phyloP scores from a whole-genome alignment of 2,888 invertebrate species.

The Psylliodes chrysocephalus region DNA sequence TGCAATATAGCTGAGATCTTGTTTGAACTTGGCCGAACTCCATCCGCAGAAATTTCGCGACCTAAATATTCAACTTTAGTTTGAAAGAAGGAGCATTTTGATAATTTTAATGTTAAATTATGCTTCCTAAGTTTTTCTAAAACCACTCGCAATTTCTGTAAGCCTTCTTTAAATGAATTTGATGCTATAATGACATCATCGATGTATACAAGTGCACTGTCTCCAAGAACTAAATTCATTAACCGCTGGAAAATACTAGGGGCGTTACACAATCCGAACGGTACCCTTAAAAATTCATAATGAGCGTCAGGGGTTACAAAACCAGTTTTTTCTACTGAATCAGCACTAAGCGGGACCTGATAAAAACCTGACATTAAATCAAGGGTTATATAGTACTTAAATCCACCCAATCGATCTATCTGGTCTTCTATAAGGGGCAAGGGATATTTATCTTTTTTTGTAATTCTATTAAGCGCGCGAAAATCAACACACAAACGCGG shows the following conservation, averaged over 20 bases:
- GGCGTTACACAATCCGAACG: not conserved
- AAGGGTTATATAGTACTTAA: constrained; percentile 28
- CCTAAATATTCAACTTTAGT: not conserved
- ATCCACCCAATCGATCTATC: constrained; percentile 16
- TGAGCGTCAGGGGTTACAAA: not conserved
- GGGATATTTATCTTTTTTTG: constrained; percentile 25
- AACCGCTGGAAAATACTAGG: not conserved
- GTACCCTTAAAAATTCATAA: not conserved
- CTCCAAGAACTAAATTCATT: not conserved
- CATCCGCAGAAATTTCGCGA: not conserved
- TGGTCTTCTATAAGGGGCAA: too few relatives aligned
- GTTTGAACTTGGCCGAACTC: not conserved
- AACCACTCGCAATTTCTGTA: not conserved
- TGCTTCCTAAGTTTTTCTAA: not conserved
- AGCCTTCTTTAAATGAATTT: too few relatives aligned
- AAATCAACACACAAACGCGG: not conserved
- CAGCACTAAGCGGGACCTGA: not conserved
- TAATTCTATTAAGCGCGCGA: constrained; percentile 27
- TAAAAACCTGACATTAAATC: not conserved
- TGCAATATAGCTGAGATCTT: not conserved
- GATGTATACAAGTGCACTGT: too few relatives aligned
- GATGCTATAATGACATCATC: too few relatives aligned
- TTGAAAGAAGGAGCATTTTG: not conserved
- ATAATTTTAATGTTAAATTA: not conserved
- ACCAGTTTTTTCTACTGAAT: not conserved